Percentiles rank a stretch among this genome's conserved stretches.
Evolutionary conservation across 2,888 invertebrate genomes (phyloP).

Genomic region (Dynastes hyllus): DNA sequence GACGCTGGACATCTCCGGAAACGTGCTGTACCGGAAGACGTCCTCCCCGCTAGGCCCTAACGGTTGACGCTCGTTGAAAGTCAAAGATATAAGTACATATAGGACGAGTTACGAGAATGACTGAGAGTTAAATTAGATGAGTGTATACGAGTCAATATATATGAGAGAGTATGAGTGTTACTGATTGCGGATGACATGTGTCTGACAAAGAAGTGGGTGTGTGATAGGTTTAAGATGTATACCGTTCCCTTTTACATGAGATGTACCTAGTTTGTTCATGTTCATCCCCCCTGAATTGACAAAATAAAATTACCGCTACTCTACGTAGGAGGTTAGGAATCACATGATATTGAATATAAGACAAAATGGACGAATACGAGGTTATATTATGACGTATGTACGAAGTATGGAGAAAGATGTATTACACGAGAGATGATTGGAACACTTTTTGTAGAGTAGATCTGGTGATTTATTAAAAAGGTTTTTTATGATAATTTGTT

Average conservation of each 20-base stretch:
- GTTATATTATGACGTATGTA: too few species aligned
- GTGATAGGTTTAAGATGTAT: neutral
- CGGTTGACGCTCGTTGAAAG: constrained; percentile 61
- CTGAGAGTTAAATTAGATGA: constrained; percentile 16
- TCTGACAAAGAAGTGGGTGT: neutral
- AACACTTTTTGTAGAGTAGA: too few species aligned
- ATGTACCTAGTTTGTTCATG: constrained; percentile 3
- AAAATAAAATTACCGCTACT: constrained; percentile 2
- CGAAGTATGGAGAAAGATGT: too few species aligned
- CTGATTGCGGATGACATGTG: neutral
- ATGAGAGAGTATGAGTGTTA: neutral
- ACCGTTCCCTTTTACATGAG: constrained; percentile 8
- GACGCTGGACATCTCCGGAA: constrained; percentile 62
- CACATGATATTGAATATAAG: too few species aligned
- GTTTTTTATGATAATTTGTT: too few species aligned
- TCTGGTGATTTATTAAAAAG: too few species aligned
- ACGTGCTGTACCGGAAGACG: constrained; percentile 59
- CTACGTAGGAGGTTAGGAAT: too few species aligned
- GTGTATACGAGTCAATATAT: constrained; percentile 10
- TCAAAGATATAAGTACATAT: neutral
- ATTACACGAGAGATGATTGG: too few species aligned
- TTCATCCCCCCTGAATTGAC: neutral
- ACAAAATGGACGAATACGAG: too few species aligned
- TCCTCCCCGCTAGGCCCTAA: constrained; percentile 67
- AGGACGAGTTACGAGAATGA: constrained; percentile 13